Evolutionary conservation across 2,888 invertebrate species (phyloP), one percentile per base, ranked within the genome.

Genomic region (Heliconius charithonia): DNA sequence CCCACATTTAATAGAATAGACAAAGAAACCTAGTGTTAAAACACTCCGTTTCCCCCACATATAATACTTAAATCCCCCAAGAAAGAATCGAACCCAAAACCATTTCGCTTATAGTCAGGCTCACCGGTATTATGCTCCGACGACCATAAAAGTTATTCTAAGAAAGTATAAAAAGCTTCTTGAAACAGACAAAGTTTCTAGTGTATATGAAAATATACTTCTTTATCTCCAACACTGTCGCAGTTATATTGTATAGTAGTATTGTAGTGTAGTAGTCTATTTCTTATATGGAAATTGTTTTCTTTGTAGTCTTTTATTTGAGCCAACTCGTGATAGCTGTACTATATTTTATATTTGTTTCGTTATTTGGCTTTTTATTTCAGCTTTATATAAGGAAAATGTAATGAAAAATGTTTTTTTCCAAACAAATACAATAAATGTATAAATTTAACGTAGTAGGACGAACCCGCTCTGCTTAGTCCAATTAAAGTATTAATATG

Each of bases 101-200:
- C 3, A 22, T 19, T 19, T 16, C 22, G 19, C 10, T n/a, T n/a
- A 59, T n/a, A 51, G 19, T 19, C 51, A 51, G 19, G 19, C 2
- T 51, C 7, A 19, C 19, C 19, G 19, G 51, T 19, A 19, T 51
- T 59, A 59, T 10, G 59, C 22, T n/a, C 10, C n/a, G 22, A 59
- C 59, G 59, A 9, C n/a, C 12, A n/a, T n/a, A 59, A 59, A n/a
- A 59, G n/a, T n/a, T 59, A 22, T 59, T 59, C n/a, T 59, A 22
- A 59, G 59, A 59, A 12, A 22, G 4, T 59, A 59, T 59, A 59
- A 59, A 63, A 80, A 80, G 73, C 76, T 76, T 69, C 73, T 78
- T 78, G 69, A 74, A 76, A 78, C 67, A 76, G 65, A 70, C 32
- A 70, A 71, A 78, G 78, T 78, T 80, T 78, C 76, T 78, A 78